phyloP scores from a whole-genome alignment of 2,888 invertebrate species.

The Pasiphila rectangulata region DNA sequence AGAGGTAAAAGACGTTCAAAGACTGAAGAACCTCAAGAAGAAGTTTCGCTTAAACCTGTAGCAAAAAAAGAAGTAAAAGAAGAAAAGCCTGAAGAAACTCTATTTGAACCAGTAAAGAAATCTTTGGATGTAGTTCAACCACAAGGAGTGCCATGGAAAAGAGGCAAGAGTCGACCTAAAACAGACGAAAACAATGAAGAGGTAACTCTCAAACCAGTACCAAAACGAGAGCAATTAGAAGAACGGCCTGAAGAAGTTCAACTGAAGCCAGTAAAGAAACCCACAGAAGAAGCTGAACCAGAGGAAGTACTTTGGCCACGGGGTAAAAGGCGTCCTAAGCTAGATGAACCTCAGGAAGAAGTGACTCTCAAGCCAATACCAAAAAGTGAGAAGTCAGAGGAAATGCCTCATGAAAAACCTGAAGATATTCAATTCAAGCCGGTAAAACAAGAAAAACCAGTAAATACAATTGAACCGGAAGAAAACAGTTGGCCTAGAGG shows the following conservation, averaged over 20 bases:
- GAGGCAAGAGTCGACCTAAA: slow-evolving; percentile 13
- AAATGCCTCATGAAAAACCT: neutral
- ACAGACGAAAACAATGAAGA: slow-evolving; percentile 45
- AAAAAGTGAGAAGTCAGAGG: neutral
- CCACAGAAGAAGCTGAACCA: neutral
- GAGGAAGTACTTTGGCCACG: slow-evolving; percentile 2
- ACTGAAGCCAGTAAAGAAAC: neutral
- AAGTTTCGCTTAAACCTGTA: slow-evolving; percentile 39
- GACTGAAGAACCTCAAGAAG: slow-evolving; percentile 44
- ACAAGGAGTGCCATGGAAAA: slow-evolving; percentile 7
- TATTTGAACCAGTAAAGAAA: slow-evolving; percentile 29
- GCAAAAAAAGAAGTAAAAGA: slow-evolving; percentile 29
- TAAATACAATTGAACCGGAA: neutral
- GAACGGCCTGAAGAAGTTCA: slow-evolving; percentile 2
- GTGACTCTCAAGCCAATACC: slow-evolving; percentile 2
- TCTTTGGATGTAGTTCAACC: neutral
- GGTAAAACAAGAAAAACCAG: neutral
- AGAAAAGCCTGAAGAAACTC: slow-evolving; percentile 45
- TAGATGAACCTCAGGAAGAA: slow-evolving; percentile 3
- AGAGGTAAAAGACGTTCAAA: slow-evolving; percentile 44
- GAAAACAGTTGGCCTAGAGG: slow-evolving; percentile 45
- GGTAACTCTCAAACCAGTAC: neutral
- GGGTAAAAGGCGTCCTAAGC: slow-evolving; percentile 4
- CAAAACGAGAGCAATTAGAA: slow-evolving; percentile 1
- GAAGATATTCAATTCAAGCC: neutral